phyloP scores from a whole-genome alignment of 2,797 vertebrate genomes.

The Falco naumanni region DNA sequence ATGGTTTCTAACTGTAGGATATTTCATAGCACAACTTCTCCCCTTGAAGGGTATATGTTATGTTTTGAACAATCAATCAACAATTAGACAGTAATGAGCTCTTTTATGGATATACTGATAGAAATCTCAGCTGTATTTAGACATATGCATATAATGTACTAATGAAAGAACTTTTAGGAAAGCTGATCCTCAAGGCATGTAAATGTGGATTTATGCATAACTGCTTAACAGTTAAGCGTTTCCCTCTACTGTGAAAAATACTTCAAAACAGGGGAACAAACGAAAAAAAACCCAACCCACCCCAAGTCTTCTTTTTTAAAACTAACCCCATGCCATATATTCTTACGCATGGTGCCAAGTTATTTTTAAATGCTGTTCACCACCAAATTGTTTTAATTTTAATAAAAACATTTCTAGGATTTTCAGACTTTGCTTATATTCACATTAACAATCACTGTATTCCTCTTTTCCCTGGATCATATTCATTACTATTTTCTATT shows the following conservation, averaged over 20 bases:
- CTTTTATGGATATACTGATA: neutral
- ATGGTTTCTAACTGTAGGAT: neutral
- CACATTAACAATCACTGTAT: neutral
- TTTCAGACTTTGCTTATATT: neutral
- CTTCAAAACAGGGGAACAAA: neutral
- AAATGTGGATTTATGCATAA: neutral
- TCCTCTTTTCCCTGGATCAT: neutral
- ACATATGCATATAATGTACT: neutral
- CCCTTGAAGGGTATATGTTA: neutral
- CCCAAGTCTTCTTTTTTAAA: neutral
- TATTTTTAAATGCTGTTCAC: neutral
- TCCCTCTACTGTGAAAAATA: neutral
- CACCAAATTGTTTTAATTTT: neutral
- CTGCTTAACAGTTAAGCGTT: accelerated
- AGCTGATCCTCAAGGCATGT: neutral
- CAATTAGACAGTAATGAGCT: neutral
- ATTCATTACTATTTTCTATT: neutral
- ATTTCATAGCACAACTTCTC: neutral
- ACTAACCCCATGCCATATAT: neutral
- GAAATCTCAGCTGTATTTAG: neutral
- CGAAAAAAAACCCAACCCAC: neutral
- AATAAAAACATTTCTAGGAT: neutral
- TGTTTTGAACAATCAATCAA: neutral
- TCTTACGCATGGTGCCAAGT: neutral
- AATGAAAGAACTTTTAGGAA: neutral